These are phyloP conservation scores for Urocolius indicus DNA, from an alignment of 2,113 vertebrate genomes.

Conservation along the genomic window DNA sequence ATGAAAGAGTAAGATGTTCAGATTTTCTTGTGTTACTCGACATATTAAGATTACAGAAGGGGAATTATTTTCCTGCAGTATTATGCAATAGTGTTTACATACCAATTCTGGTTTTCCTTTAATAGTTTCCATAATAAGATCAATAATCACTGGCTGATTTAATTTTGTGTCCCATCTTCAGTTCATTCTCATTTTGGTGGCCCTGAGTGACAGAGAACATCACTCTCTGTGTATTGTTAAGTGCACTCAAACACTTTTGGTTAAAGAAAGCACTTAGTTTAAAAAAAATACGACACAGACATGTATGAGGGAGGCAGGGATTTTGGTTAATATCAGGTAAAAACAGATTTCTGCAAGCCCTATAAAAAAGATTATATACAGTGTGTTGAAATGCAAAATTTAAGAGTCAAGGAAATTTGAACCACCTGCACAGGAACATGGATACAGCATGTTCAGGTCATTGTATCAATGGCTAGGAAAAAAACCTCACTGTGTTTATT, in stretches of 20 bases:
- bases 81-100: conserved; percentile 13
- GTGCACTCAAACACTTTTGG: conserved; percentile 1
- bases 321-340: conserved; percentile 13
- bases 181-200: conserved; percentile 40
- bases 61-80: neutral
- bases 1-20: neutral
- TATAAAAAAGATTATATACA: neutral
- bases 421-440: neutral
- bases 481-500: neutral
- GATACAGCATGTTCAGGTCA: neutral
- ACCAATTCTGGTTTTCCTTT: conserved; percentile 67
- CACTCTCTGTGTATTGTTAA: conserved; percentile 47
- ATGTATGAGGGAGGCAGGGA: neutral
- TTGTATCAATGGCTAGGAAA: neutral
- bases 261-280: conserved; percentile 18
- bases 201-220: conserved; percentile 63
- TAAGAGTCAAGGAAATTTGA: neutral
- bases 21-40: neutral
- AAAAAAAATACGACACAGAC: neutral
- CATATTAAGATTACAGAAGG: neutral
- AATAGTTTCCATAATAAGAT: conserved; percentile 64
- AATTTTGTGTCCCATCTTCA: conserved; percentile 51
- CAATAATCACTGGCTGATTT: conserved; percentile 57
- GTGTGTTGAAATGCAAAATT: neutral
- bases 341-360: conserved; percentile 57